These are phyloP conservation scores for Pseudomyrmex concolor DNA, from an alignment of 1,140 invertebrate genomes.

Conservation along the genomic window DNA sequence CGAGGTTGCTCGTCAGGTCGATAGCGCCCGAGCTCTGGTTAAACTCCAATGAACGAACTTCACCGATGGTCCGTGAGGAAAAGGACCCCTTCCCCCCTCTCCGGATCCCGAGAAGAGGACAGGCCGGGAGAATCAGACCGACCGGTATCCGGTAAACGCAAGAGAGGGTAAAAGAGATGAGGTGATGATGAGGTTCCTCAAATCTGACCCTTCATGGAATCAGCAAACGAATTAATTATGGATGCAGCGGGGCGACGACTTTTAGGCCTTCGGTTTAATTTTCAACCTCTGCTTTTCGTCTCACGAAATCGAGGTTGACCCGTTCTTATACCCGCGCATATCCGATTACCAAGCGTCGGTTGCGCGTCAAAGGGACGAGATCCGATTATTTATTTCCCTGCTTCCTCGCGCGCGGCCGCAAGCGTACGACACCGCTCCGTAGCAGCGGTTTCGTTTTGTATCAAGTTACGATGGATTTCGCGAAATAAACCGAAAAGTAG, in stretches of 20 bases:
- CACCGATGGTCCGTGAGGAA: slow-evolving; percentile 77
- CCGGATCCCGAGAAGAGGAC: slow-evolving; percentile 33
- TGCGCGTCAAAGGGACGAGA: slow-evolving; percentile 44
- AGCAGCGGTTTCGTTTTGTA: slow-evolving; percentile 37
- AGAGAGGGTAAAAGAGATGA: not conserved
- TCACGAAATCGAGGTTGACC: slow-evolving; percentile 71
- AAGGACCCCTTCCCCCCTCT: slow-evolving; percentile 64
- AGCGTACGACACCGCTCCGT: not conserved
- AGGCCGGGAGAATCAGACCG: slow-evolving; percentile 38
- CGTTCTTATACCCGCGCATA: slow-evolving; percentile 38
- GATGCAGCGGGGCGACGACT: slow-evolving; percentile 54
- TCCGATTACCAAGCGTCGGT: slow-evolving; percentile 57
- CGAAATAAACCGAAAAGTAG: slow-evolving; percentile 57
- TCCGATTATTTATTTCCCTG: slow-evolving; percentile 51
- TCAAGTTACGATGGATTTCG: slow-evolving; percentile 59
- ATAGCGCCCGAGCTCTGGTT: slow-evolving; percentile 81
- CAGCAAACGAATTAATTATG: slow-evolving; percentile 79
- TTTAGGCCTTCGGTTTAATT: slow-evolving; percentile 66
- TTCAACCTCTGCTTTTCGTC: slow-evolving; percentile 20
- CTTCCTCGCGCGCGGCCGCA: not conserved
- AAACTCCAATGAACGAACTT: slow-evolving; percentile 78
- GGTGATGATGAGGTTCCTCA: slow-evolving; percentile 23
- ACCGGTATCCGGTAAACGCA: slow-evolving; percentile 2
- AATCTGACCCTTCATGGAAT: slow-evolving; percentile 23
- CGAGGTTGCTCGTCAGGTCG: slow-evolving; percentile 80